Percentiles rank a stretch among this genome's conserved stretches.
Evolutionary conservation across 2,113 vertebrate genomes (phyloP).

Genomic region (Copsychus sechellarum): DNA sequence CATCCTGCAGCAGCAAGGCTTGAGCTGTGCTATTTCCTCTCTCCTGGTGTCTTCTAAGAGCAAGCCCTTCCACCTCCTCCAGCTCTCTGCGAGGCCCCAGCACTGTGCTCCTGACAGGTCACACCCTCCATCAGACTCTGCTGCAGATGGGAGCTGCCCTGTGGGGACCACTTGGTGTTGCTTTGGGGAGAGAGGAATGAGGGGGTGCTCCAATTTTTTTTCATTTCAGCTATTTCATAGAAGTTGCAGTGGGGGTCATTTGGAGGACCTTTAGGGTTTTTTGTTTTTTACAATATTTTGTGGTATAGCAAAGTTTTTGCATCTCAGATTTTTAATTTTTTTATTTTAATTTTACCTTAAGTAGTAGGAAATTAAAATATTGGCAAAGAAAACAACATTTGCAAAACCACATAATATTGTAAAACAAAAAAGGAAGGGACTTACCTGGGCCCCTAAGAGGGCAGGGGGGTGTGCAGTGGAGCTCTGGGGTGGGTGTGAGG

Average conservation of each 20-base stretch:
- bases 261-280: neutral
- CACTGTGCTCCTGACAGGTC: neutral
- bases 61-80: neutral
- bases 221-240: neutral
- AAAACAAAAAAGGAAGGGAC: conserved; percentile 66
- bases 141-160: conserved; percentile 7
- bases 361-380: conserved; percentile 30
- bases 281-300: conserved; percentile 73
- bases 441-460: conserved; percentile 63
- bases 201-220: neutral
- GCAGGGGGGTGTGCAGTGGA: conserved; percentile 41
- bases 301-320: conserved; percentile 67
- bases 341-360: neutral
- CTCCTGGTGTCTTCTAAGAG: neutral
- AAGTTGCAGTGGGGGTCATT: neutral
- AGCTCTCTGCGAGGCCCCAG: neutral
- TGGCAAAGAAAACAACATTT: conserved; percentile 41
- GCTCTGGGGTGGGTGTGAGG: conserved; percentile 57
- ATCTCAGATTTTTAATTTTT: neutral
- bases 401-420: conserved; percentile 74
- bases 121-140: neutral
- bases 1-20: neutral
- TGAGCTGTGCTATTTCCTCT: neutral
- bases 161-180: neutral
- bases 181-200: neutral